Conservation (phyloP, 2,797 vertebrate species). For the Lepilemur ruficaudatus region DNA sequence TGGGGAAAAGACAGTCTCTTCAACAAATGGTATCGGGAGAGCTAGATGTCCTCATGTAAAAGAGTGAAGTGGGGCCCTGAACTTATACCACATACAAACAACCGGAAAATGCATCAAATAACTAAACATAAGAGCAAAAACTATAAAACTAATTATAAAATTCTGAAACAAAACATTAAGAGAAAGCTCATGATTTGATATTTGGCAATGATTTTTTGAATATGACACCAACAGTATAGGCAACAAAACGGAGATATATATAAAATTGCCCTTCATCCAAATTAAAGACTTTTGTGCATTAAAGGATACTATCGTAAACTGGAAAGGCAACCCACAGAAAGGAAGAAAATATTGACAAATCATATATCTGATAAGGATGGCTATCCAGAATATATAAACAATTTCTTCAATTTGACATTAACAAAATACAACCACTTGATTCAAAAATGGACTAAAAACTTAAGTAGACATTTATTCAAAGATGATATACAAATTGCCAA, state of each 20-base stretch:
- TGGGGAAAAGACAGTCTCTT: background rate
- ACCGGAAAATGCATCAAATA: background rate
- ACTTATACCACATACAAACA: background rate
- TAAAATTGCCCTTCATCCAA: background rate
- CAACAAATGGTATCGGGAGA: background rate
- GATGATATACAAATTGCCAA: no score
- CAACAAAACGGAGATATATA: background rate
- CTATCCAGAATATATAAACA: background rate
- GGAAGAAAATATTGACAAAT: background rate
- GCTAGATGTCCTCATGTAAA: background rate
- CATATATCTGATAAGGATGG: background rate
- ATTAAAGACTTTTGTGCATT: background rate
- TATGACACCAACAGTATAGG: accelerated
- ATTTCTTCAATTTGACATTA: background rate
- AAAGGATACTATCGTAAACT: background rate
- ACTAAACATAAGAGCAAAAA: background rate
- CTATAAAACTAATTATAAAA: background rate
- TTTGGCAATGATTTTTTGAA: background rate
- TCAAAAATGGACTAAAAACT: background rate
- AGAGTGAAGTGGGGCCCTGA: background rate
- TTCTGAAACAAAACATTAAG: background rate
- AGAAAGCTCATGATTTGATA: background rate
- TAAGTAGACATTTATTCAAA: background rate
- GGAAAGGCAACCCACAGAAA: background rate
- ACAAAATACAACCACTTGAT: background rate